Evolutionary conservation across 2,797 vertebrate genomes (phyloP), one percentile per base, ranked within the genome.

Genomic region (Brachymystax lenok): DNA sequence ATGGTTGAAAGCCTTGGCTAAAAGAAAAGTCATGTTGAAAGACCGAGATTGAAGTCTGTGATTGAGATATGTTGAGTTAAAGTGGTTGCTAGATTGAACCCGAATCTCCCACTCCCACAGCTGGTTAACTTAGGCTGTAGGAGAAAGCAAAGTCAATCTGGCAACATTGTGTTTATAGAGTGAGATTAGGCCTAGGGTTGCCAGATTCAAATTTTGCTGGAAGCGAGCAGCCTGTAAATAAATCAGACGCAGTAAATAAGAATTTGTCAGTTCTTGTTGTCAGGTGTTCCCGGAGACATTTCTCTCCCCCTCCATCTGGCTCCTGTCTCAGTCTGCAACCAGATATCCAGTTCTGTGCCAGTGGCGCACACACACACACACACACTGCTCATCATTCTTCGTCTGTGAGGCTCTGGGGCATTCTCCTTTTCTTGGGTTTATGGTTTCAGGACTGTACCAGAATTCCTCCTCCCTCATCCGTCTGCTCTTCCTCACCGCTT

Each of bases 221-320:
- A 35, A 1, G 0, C 1, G 35, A 71, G 35, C 69, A 50, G 33
- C 19, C 12, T 54, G 50, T 33, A 28, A 69, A 69, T 79, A 85
- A 75, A 87, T 86, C 86, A 83, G 81, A 84, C 87, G 86, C 80
- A 78, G 80, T 79, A 86, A 81, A 89, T 84, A 74, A 80, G 82
- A 81, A 83, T 83, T 80, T 82, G 83, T 83, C 80, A 80, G 78
- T 77, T 85, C 61, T 66, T 69, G 84, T 73, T 77, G 79, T 30
- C 78, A 84, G 87, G 85, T 78, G 83, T 82, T 77, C 77, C 80
- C 78, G 76, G 84, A 84, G 83, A 86, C 87, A 71, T 21, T 21
- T 74, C 74, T 79, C 79, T 83, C 80, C 76, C 85, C 61, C 24
- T 66, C 66, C 88, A 81, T 85, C 86, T 86, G 87, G 84, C 83